Conservation (phyloP, 2,113 vertebrate genomes). For the Phalacrocorax pelagicus region DNA sequence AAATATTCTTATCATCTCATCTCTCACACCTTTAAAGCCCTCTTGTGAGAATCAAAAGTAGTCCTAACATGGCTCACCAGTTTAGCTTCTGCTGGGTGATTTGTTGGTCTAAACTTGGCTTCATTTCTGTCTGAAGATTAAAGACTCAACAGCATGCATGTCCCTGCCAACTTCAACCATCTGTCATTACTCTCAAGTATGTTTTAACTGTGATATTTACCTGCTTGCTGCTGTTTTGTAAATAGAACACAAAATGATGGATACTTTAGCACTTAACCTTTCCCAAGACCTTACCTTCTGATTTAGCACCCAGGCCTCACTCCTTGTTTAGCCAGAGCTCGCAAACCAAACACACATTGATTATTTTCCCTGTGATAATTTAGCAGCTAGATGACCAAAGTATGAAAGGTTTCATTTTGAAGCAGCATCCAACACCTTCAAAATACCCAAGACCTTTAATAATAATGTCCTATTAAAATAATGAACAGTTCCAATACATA, state of each 20-base stretch:
- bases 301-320: background rate
- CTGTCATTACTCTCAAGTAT: constrained; percentile 4
- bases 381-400: background rate
- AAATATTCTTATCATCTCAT: background rate
- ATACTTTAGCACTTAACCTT: background rate
- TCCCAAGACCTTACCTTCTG: background rate
- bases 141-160: background rate
- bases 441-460: background rate
- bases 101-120: background rate
- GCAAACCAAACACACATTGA: background rate
- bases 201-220: constrained; percentile 10
- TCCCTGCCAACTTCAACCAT: background rate
- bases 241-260: background rate
- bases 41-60: background rate
- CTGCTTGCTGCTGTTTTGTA: background rate
- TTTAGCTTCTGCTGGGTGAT: background rate
- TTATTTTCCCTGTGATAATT: background rate
- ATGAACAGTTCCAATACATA: background rate
- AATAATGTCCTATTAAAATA: background rate
- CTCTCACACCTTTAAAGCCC: background rate
- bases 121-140: constrained; percentile 10
- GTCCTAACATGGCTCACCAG: background rate
- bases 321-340: background rate
- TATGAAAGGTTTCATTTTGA: background rate
- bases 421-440: background rate